These are phyloP conservation scores for Metaphire vulgaris DNA, from an alignment of 1,140 invertebrate genomes.

Conservation along the genomic window DNA sequence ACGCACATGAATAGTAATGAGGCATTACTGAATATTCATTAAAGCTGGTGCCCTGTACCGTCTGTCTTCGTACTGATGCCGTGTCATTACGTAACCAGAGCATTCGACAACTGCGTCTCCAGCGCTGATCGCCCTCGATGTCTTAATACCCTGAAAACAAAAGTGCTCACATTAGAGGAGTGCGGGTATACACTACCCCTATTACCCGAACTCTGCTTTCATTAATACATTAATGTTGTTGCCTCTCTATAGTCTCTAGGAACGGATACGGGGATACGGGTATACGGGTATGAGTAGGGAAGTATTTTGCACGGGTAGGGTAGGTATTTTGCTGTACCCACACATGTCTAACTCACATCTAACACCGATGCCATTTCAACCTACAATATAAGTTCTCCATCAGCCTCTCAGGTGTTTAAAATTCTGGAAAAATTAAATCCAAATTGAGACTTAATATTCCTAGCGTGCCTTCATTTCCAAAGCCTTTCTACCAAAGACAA, in stretches of 20 bases:
- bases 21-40: background rate
- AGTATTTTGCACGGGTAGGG: too few species aligned
- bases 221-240: background rate
- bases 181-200: too few species aligned
- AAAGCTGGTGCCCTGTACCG: background rate
- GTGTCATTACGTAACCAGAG: background rate
- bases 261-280: too few species aligned
- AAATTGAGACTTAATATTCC: background rate
- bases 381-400: too few species aligned
- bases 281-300: too few species aligned
- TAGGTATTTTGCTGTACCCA: too few species aligned
- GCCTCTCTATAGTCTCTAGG: too few species aligned
- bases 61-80: background rate
- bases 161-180: background rate
- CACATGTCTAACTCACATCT: too few species aligned
- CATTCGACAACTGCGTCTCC: background rate
- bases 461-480: too few species aligned
- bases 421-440: background rate
- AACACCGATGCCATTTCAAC: too few species aligned
- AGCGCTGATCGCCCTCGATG: background rate
- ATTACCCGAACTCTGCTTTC: background rate
- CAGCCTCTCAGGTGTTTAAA: too few species aligned
- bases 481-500: too few species aligned
- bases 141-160: background rate
- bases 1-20: background rate